phyloP scores from a whole-genome alignment of 2,797 vertebrate species.

The Malacoctenus gilli region DNA sequence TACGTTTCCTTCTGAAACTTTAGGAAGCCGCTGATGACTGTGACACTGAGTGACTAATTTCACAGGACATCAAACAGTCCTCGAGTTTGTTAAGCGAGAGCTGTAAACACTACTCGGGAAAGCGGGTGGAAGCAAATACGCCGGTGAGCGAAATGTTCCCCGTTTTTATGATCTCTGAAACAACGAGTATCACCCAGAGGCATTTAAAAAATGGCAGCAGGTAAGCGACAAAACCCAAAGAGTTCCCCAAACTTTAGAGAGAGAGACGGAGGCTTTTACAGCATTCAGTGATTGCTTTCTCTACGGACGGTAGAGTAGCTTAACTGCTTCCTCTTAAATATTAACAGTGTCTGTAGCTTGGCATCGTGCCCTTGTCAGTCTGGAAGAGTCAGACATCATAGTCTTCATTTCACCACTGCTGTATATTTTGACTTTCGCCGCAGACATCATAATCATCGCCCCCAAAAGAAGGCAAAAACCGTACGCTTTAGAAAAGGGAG shows the following conservation, averaged over 20 bases:
- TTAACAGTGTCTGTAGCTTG: background rate
- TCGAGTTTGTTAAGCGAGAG: background rate
- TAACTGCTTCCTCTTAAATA: too few relatives aligned
- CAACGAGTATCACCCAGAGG: slow-evolving; percentile 1
- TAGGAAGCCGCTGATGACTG: slow-evolving; percentile 10
- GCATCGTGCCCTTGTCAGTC: background rate
- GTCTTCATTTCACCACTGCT: slow-evolving; percentile 9
- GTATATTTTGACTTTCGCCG: background rate
- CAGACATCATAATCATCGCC: background rate
- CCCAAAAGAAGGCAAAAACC: slow-evolving; percentile 6
- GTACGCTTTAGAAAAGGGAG: background rate
- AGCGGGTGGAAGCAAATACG: slow-evolving; percentile 1
- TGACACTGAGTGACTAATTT: slow-evolving; percentile 45
- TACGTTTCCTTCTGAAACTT: slow-evolving; percentile 32
- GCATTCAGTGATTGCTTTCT: background rate
- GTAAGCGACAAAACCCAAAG: background rate
- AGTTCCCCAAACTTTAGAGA: background rate
- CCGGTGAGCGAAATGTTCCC: background rate
- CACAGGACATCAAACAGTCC: slow-evolving; percentile 31
- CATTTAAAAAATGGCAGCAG: background rate
- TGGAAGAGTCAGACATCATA: slow-evolving; percentile 5
- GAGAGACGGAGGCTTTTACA: background rate
- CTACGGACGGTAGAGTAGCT: background rate
- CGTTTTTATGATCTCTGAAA: slow-evolving; percentile 1
- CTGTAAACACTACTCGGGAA: slow-evolving; percentile 8